Conservation (phyloP, 2,797 vertebrate genomes). For the Thripadectes ignobilis region DNA sequence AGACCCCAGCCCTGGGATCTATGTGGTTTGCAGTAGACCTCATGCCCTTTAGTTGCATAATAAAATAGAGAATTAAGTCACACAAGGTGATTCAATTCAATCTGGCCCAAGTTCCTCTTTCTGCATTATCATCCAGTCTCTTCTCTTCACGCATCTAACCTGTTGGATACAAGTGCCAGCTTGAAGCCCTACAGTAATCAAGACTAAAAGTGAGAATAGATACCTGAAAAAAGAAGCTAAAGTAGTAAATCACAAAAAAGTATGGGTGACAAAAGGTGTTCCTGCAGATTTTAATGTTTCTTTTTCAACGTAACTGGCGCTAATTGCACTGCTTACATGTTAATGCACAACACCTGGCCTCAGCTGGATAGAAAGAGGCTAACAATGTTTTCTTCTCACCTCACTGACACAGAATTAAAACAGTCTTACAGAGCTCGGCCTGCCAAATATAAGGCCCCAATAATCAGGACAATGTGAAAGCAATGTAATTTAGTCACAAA, state of each 20-base stretch:
- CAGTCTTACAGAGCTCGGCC: slow-evolving; percentile 41
- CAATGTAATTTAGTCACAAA: slow-evolving; percentile 37
- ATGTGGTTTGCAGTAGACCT: background rate
- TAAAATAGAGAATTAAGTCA: background rate
- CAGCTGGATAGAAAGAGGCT: slow-evolving; percentile 71
- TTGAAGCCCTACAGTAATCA: slow-evolving; percentile 26
- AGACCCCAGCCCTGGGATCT: background rate
- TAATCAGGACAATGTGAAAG: slow-evolving; percentile 59
- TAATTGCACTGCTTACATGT: slow-evolving; percentile 72
- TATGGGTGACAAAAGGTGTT: slow-evolving; percentile 37
- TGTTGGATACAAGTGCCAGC: slow-evolving; percentile 5
- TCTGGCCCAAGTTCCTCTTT: background rate
- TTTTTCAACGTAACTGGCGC: slow-evolving; percentile 62
- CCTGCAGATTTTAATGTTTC: slow-evolving; percentile 56
- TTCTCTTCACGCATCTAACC: background rate
- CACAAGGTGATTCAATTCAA: background rate
- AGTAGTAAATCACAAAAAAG: slow-evolving; percentile 16
- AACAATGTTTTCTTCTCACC: slow-evolving; percentile 66
- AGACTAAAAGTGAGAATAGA: slow-evolving; percentile 26
- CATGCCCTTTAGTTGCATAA: background rate
- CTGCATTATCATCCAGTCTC: background rate
- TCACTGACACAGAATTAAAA: slow-evolving; percentile 59
- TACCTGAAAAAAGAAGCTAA: slow-evolving; percentile 9
- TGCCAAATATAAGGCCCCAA: slow-evolving; percentile 60
- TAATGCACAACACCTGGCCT: slow-evolving; percentile 78